phyloP scores from a whole-genome alignment of 2,113 vertebrate species.

The Myocastor coypus region DNA sequence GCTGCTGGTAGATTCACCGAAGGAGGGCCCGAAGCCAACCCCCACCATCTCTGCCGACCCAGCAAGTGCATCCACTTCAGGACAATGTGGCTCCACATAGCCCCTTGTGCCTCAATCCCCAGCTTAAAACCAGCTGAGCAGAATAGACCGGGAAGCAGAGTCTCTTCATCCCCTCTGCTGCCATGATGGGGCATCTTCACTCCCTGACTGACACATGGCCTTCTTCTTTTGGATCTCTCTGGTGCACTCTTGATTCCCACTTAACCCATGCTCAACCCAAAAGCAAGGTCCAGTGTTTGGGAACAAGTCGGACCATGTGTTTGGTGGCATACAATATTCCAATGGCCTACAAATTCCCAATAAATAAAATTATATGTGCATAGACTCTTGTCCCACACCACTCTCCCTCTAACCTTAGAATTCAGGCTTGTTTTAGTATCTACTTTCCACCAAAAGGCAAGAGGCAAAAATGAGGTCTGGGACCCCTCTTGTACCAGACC shows the following conservation, averaged over 20 bases:
- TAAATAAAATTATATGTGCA: neutral
- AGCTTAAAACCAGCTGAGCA: neutral
- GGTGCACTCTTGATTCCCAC: neutral
- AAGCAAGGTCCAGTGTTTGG: neutral
- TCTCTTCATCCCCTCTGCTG: neutral
- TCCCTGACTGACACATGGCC: neutral
- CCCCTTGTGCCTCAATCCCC: accelerated
- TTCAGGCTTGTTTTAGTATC: neutral
- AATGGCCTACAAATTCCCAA: neutral
- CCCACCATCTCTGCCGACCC: neutral
- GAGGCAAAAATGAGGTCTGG: neutral
- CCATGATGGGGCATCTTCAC: neutral
- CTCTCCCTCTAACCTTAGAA: neutral
- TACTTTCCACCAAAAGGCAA: neutral
- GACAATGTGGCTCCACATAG: neutral
- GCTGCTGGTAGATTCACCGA: neutral
- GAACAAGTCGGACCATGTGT: neutral
- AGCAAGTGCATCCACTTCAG: neutral
- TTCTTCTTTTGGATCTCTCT: neutral
- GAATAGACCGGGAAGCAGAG: neutral
- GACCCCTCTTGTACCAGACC: neutral
- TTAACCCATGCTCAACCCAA: neutral
- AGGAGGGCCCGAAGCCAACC: neutral
- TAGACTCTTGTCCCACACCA: neutral
- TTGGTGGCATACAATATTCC: neutral